These are phyloP conservation scores for Thinocorus orbignyianus DNA, from an alignment of 2,113 vertebrate species.

Conservation along the genomic window DNA sequence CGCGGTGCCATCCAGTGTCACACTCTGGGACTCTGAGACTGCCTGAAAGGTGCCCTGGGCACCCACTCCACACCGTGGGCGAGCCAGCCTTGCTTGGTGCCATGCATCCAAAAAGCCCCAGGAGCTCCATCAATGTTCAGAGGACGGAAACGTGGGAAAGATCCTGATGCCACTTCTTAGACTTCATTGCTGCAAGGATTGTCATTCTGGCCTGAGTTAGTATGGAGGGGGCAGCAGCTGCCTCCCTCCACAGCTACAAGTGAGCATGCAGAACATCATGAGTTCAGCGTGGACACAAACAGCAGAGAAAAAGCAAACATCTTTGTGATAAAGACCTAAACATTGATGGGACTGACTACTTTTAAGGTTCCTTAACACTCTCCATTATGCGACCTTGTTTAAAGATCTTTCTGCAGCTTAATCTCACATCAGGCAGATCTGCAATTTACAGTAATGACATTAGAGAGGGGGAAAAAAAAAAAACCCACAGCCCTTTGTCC, in stretches of 20 bases:
- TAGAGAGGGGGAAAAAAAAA: background rate
- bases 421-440: background rate
- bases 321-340: background rate
- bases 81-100: background rate
- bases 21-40: background rate
- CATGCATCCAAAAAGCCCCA: background rate
- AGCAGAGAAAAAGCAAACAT: background rate
- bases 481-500: background rate
- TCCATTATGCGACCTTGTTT: background rate
- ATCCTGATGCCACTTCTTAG: background rate
- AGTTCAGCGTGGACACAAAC: background rate
- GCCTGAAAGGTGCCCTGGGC: background rate
- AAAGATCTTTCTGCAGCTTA: background rate
- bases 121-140: background rate
- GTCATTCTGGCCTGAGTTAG: background rate
- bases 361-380: background rate
- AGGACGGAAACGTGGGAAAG: background rate
- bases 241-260: background rate
- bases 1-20: background rate
- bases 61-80: background rate
- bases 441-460: background rate
- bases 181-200: background rate
- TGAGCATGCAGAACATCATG: rapidly evolving
- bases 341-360: background rate
- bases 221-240: background rate